A percentile compares a stretch with the other conserved stretches of the same genome.
These are phyloP conservation scores for Neelides sp. DNA, from an alignment of 1,140 invertebrate genomes.

Conservation along the genomic window DNA sequence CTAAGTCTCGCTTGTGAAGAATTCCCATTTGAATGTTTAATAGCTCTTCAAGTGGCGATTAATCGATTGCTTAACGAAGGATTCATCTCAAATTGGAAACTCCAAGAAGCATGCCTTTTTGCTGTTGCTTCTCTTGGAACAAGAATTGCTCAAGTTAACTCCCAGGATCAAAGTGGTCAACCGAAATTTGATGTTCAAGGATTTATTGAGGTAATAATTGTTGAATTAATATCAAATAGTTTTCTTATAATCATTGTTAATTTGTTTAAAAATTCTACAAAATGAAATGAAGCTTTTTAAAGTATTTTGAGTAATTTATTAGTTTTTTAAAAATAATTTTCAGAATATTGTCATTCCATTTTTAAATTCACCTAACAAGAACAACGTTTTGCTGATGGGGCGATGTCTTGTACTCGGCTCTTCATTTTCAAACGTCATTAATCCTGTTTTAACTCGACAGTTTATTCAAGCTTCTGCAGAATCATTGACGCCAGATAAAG, in stretches of 20 bases:
- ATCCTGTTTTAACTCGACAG: slow-evolving; percentile 42
- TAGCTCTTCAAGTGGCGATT: slow-evolving; percentile 49
- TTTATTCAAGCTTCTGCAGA: slow-evolving; percentile 52
- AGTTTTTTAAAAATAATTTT: too few species aligned
- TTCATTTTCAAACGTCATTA: slow-evolving; percentile 49
- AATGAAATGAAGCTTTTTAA: too few species aligned
- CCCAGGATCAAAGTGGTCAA: background rate
- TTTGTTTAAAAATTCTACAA: too few species aligned
- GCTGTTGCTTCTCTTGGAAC: slow-evolving; percentile 35
- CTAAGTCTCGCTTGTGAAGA: slow-evolving; percentile 47
- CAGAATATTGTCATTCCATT: slow-evolving; percentile 44
- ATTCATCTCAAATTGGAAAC: slow-evolving; percentile 51
- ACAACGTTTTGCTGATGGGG: slow-evolving; percentile 51
- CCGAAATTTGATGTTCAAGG: slow-evolving; percentile 52
- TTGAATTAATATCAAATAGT: too few species aligned
- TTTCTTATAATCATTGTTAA: too few species aligned
- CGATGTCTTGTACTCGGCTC: slow-evolving; percentile 58
- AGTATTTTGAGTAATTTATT: too few species aligned
- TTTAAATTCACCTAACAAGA: slow-evolving; percentile 38
- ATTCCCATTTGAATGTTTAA: slow-evolving; percentile 47
- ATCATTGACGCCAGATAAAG: slow-evolving; percentile 45
- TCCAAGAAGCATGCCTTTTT: slow-evolving; percentile 59
- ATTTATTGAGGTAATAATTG: slow-evolving; percentile 46
- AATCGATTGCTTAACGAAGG: slow-evolving; percentile 51
- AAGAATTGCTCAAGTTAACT: slow-evolving; percentile 9